Evolutionary conservation across 1,140 invertebrate genomes (phyloP), one percentile per base, ranked within the genome.

Genomic region (Ooceraea biroi): DNA sequence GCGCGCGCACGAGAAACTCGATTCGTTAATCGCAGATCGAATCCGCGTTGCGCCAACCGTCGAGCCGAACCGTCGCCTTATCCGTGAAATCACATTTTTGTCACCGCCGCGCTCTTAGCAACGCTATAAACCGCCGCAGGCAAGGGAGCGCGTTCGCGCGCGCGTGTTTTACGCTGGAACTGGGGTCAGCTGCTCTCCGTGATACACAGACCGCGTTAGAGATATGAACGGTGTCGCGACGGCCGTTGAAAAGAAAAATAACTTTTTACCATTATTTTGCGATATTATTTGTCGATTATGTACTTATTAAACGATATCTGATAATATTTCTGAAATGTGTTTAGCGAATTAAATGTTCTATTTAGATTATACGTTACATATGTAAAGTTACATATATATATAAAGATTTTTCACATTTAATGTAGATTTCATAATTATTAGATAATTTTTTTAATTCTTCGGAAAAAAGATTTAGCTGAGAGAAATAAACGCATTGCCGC

Each of bases 1-100:
- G 88, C 89, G 86, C 90, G 36, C 36, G 36, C 36, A 36, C 7
- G 36, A n/a, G 91, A 88, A 84, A 86, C 89, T 87, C 90, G 88
- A 90, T 91, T 92, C 90, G 88, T 91, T 91, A 91, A 92, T 91
- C 90, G 83, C 63, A 61, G 72, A 46, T 74, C 55, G 71, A 73
- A 73, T 10, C n/a, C 69, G 48, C 50, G 86, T 50, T 57, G 89
- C 25, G n/a, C 48, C 68, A 17, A 36, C 48, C 14, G 36, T 44
- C 58, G 50, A 58, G 66, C 3, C 65, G 36, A n/a, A 22, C 19
- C 65, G 50, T 61, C 76, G 52, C 25, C 76, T 77, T 65, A 69
- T 55, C 63, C 84, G 84, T 85, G 86, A 77, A 86, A 87, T 77
- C 73, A 36, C 83, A 83, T 86, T 86, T 86, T 86, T 83, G 78